Evolutionary conservation across 2,888 invertebrate species (phyloP), one percentile per base, ranked within the genome.

Genomic region (Ichneumon xanthorius): DNA sequence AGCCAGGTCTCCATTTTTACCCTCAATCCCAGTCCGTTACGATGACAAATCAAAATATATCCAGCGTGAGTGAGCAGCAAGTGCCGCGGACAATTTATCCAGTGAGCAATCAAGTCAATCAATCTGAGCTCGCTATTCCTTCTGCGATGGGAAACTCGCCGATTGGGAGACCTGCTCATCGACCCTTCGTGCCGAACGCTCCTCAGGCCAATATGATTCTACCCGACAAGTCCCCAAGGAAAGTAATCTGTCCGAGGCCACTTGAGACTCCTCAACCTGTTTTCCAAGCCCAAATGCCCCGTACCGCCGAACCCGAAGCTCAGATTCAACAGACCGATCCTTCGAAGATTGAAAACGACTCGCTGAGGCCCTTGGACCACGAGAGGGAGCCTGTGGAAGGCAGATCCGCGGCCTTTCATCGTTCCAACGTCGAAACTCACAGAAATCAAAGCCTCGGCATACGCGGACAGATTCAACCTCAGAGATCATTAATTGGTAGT

Each of bases 161-260:
- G 63, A 53, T 73, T 11, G 80, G 82, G 33, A 65, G 72, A 55
- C 86, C 80, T 7, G 16, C 73, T 6, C 90, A 89, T 81, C 88
- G 90, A 30, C 89, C 90, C 16, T 90, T 84, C 75, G 90, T 89
- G 3, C 88, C 91, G 3, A 86, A 87, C 26, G 71, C 65, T 3
- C 19, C 72, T 50, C 84, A 26, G 16, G 26, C 77, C 45, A 33
- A 26, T 33, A 11, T 33, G 5, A 50, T 33, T 4, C 19, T 61
- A 14, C 58, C 6, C 30, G 76, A 68, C 67, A 45, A 26, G 33
- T 73, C 50, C 16, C 70, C 70, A 50, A 82, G 55, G 77, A 75
- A 80, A 76, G 19, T 45, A 50, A 11, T 40, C 4, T 6, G 61
- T 72, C 11, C 40, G 3, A 45, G 72, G 7, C 11, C n/a, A 5